Evolutionary conservation across 2,113 vertebrate genomes (phyloP).

Genomic region (Scatophagus argus): DNA sequence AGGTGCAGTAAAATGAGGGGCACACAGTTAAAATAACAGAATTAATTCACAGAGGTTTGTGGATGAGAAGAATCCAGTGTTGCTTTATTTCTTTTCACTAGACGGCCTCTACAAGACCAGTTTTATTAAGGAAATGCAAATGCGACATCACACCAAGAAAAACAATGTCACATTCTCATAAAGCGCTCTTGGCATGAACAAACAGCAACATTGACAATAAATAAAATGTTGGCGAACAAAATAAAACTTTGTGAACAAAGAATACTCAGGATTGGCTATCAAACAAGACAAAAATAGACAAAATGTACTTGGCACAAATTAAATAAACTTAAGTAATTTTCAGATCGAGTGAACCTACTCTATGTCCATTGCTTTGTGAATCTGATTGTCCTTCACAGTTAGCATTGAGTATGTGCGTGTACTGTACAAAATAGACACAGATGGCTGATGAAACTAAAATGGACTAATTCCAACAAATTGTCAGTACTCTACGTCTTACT

Average conservation of each 20-base stretch:
- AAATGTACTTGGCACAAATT: conserved; percentile 84
- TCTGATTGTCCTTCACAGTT: conserved; percentile 87
- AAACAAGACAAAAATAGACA: conserved; percentile 74
- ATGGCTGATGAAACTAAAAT: conserved; percentile 68
- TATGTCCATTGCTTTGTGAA: conserved; percentile 79
- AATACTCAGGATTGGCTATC: conserved; percentile 84
- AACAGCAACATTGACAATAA: conserved; percentile 87
- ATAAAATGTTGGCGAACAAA: conserved; percentile 79
- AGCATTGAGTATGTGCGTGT: conserved; percentile 69
- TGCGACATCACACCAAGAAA: conserved; percentile 78
- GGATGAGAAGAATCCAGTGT: conserved; percentile 82
- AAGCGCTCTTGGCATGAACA: conserved; percentile 82
- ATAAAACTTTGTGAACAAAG: conserved; percentile 75
- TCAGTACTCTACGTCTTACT: conserved; percentile 62
- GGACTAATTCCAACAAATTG: conserved; percentile 56
- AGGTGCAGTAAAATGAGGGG: conserved; percentile 24
- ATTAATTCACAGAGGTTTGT: conserved; percentile 71
- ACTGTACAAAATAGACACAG: conserved; percentile 76
- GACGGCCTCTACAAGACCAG: conserved; percentile 76
- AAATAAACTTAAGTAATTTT: conserved; percentile 75
- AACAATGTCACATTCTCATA: conserved; percentile 83
- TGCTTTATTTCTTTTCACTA: conserved; percentile 82
- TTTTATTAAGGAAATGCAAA: conserved; percentile 81
- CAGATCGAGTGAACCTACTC: conserved; percentile 79
- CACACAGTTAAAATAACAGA: conserved; percentile 33